These are phyloP conservation scores for Diadema setosum DNA, from an alignment of 35 echinoderm and acorn worm genomes.

Conservation along the genomic window DNA sequence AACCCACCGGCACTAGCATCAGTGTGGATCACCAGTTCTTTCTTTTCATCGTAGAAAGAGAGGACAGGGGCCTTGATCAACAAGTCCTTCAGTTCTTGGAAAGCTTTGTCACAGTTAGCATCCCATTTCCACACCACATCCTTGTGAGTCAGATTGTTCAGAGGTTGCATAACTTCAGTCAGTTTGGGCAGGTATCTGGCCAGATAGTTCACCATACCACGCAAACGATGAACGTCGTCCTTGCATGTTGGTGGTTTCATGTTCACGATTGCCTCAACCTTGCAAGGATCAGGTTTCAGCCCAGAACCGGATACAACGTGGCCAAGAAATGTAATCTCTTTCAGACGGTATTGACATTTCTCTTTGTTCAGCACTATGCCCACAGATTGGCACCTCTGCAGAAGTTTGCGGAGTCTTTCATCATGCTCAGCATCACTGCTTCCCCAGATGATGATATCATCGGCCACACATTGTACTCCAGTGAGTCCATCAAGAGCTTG, in stretches of 20 bases:
- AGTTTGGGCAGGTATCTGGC: no score
- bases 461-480: neutral
- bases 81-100: constrained; percentile 16
- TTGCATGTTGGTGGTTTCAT: constrained; percentile 14
- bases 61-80: constrained; percentile 49
- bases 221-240: constrained; percentile 23
- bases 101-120: neutral
- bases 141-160: no score
- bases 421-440: constrained; percentile 18
- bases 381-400: constrained; percentile 36
- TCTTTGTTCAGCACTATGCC: constrained; percentile 51
- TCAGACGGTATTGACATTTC: constrained; percentile 43
- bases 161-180: no score
- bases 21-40: constrained; percentile 11
- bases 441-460: constrained; percentile 19
- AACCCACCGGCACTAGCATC: constrained; percentile 41
- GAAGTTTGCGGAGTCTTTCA: neutral
- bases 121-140: constrained; percentile 34
- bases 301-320: constrained; percentile 44
- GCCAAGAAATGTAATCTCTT: constrained; percentile 36
- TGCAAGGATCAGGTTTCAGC: constrained; percentile 6
- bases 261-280: constrained; percentile 32
- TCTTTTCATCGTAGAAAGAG: constrained; percentile 29
- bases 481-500: constrained; percentile 17
- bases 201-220: no score